Conservation (phyloP, 2,113 vertebrate species). For the Syngnathus typhle region DNA sequence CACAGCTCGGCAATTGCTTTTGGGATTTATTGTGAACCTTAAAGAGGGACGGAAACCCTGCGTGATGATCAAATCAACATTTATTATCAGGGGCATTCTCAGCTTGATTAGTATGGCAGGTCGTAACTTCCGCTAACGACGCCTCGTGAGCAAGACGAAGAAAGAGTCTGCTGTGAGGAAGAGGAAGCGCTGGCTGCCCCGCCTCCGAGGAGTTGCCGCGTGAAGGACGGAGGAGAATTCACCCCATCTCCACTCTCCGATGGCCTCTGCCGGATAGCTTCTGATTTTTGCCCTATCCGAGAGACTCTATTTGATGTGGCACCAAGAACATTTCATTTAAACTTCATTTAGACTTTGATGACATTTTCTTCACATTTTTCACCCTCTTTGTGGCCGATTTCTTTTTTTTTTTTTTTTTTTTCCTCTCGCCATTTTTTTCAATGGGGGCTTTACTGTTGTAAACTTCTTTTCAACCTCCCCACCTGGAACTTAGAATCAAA, state of each 20-base stretch:
- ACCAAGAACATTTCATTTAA: neutral
- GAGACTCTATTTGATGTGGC: neutral
- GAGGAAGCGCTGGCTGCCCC: slow-evolving; percentile 33
- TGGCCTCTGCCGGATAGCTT: neutral
- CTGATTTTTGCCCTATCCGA: neutral
- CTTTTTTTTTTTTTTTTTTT: too few relatives aligned
- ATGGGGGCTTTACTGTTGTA: neutral
- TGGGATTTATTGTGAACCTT: neutral
- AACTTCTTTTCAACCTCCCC: too few relatives aligned
- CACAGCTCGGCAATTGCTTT: neutral
- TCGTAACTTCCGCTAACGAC: neutral
- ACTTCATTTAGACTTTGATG: neutral
- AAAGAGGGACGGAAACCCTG: neutral
- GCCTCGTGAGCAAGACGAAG: neutral
- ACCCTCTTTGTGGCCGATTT: too few relatives aligned
- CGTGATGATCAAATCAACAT: neutral
- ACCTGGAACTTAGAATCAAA: too few relatives aligned
- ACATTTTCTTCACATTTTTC: too few relatives aligned
- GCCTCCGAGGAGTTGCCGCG: slow-evolving; percentile 19
- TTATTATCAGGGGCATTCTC: neutral
- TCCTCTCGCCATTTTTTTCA: too few relatives aligned
- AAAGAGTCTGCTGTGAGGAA: slow-evolving; percentile 23
- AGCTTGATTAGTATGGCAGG: neutral
- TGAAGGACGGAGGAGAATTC: neutral
- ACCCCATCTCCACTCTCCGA: neutral